phyloP scores from a whole-genome alignment of 2,888 invertebrate genomes.

The Chalcis sispes region DNA sequence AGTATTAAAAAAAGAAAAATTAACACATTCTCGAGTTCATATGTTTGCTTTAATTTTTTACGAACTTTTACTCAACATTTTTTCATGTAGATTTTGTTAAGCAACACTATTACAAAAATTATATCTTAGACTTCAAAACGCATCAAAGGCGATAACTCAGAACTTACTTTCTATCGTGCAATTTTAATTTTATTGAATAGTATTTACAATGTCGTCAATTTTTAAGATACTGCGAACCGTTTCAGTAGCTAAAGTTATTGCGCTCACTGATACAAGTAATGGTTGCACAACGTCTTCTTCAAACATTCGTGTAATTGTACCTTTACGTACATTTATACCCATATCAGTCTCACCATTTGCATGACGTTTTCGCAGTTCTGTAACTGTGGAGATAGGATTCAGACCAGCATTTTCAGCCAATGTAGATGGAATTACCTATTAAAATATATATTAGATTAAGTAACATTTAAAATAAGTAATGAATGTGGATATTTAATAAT shows the following conservation, averaged over 20 bases:
- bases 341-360: conserved; percentile 90
- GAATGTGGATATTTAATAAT: neutral
- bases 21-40: too few species aligned
- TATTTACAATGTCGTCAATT: conserved; percentile 98
- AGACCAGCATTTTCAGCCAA: conserved; percentile 95
- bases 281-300: conserved; percentile 99
- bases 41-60: neutral
- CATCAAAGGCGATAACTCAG: conserved; percentile 3
- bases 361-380: conserved; percentile 95
- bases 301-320: conserved; percentile 96
- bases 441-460: neutral
- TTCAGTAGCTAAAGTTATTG: conserved; percentile 95
- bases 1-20: too few species aligned
- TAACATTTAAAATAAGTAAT: neutral
- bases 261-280: conserved; percentile 94
- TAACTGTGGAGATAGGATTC: conserved; percentile 96
- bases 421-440: conserved; percentile 88
- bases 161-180: neutral
- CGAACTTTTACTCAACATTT: neutral
- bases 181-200: conserved; percentile 65
- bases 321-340: conserved; percentile 98
- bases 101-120: conserved; percentile 3
- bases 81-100: neutral
- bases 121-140: conserved; percentile 19
- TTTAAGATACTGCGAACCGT: conserved; percentile 98